A percentile compares a stretch with the other conserved stretches of the same genome.
These are phyloP conservation scores for Platorchestia sp. DNA, from an alignment of 1,140 invertebrate genomes.

Conservation along the genomic window DNA sequence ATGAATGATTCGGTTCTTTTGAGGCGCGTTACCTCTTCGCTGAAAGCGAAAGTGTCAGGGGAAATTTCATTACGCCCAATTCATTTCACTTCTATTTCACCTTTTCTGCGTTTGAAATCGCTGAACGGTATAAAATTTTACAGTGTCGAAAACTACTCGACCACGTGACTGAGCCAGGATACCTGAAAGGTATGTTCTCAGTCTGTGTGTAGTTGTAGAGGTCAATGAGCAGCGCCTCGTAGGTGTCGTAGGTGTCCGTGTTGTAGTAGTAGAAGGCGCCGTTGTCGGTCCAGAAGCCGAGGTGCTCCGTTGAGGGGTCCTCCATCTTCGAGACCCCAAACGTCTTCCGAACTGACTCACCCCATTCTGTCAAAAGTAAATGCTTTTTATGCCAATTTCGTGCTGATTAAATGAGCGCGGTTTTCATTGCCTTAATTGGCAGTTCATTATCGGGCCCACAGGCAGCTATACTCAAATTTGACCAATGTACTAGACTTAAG, in stretches of 20 bases:
- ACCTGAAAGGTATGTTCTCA: slow-evolving; percentile 59
- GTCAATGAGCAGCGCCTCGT: slow-evolving; percentile 51
- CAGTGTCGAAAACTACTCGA: background rate
- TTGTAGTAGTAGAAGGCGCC: slow-evolving; percentile 65
- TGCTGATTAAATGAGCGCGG: too few relatives aligned
- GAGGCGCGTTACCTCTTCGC: too few relatives aligned
- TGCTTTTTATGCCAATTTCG: background rate
- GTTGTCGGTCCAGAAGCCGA: slow-evolving; percentile 65
- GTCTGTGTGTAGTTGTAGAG: slow-evolving; percentile 52
- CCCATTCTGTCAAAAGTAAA: background rate
- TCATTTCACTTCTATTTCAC: too few relatives aligned
- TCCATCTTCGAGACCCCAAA: slow-evolving; percentile 38
- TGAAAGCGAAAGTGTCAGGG: too few relatives aligned
- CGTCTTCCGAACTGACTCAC: too few relatives aligned
- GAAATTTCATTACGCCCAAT: too few relatives aligned
- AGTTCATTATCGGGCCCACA: too few relatives aligned
- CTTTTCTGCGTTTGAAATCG: too few relatives aligned
- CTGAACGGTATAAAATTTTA: too few relatives aligned
- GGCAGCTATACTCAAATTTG: too few relatives aligned
- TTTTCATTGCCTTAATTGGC: background rate
- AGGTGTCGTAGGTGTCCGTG: slow-evolving; percentile 59
- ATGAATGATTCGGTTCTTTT: too few relatives aligned
- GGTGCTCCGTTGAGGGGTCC: slow-evolving; percentile 57
- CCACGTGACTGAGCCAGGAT: background rate
- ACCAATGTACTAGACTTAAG: too few relatives aligned